A percentile compares a stretch with the other conserved stretches of the same genome.
Evolutionary conservation across 2,888 invertebrate genomes (phyloP).

Genomic region (Abrostola tripartita): DNA sequence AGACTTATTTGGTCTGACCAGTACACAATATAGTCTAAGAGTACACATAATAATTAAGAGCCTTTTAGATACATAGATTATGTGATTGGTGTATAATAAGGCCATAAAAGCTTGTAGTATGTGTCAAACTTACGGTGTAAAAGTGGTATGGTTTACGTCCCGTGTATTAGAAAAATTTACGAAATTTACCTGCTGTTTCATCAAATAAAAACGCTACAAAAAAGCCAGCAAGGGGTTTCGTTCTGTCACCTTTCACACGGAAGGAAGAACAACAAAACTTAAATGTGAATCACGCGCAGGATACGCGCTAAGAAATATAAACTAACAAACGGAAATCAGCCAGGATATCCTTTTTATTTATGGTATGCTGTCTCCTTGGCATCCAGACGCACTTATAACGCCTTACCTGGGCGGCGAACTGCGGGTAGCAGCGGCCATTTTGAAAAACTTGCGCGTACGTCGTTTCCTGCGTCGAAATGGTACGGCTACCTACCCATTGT

Average conservation of each 20-base stretch:
- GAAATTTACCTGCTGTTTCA: not conserved
- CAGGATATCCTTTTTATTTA: conserved; percentile 84
- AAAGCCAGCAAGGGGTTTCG: conserved; percentile 11
- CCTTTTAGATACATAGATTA: no score
- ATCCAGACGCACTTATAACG: conserved; percentile 80
- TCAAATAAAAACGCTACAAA: conserved; percentile 15
- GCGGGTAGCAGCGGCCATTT: conserved; percentile 78
- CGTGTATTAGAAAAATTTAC: not conserved
- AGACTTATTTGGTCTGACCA: no score
- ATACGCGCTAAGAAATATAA: conserved; percentile 63
- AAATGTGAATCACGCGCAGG: conserved; percentile 70
- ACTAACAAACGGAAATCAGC: conserved; percentile 73
- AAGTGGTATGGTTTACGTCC: not conserved
- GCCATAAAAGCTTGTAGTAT: no score
- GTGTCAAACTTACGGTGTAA: not conserved
- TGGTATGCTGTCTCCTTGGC: conserved; percentile 79
- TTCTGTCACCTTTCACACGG: conserved; percentile 60
- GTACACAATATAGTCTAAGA: no score
- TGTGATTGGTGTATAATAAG: no score
- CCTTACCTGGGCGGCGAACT: conserved; percentile 69
- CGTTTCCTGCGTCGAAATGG: conserved; percentile 86
- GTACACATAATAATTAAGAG: no score
- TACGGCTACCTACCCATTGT: conserved; percentile 85
- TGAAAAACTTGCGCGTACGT: conserved; percentile 81
- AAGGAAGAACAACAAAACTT: conserved; percentile 61